phyloP scores from a whole-genome alignment of 2,888 invertebrate genomes.

The Rhogogaster chlorosoma region DNA sequence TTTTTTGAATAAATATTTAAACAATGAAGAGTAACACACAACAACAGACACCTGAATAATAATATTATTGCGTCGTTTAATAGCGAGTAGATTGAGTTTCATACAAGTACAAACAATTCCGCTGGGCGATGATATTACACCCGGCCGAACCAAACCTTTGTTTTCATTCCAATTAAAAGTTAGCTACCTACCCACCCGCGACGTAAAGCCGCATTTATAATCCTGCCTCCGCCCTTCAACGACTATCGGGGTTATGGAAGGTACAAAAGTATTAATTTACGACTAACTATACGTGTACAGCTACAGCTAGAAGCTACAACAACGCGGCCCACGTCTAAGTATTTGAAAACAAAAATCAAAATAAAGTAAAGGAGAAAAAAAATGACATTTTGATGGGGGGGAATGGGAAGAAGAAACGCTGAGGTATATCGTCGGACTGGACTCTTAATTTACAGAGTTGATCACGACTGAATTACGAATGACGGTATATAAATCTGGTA shows the following conservation, averaged over 20 bases:
- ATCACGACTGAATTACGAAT: no score
- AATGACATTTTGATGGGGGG: no score
- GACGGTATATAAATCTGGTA: no score
- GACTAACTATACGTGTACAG: background rate
- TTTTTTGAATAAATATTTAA: background rate
- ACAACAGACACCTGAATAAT: background rate
- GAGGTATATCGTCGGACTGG: no score
- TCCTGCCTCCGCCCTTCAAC: background rate
- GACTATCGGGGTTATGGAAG: background rate
- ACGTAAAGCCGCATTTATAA: background rate
- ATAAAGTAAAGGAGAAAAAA: no score
- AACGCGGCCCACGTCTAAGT: no score
- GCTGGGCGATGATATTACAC: background rate
- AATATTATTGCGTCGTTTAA: background rate
- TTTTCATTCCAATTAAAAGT: conserved; percentile 46
- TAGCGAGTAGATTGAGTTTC: conserved; percentile 10
- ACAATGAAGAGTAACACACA: background rate
- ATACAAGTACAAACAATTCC: background rate
- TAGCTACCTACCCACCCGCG: background rate
- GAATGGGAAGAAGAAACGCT: no score
- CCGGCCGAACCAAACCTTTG: conserved; percentile 21
- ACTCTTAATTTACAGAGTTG: no score
- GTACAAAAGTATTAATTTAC: background rate
- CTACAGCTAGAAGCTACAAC: no score
- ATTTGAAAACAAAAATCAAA: no score